These are phyloP conservation scores for Melikaiella ostensackeni DNA, from an alignment of 2,888 invertebrate species.

Conservation along the genomic window DNA sequence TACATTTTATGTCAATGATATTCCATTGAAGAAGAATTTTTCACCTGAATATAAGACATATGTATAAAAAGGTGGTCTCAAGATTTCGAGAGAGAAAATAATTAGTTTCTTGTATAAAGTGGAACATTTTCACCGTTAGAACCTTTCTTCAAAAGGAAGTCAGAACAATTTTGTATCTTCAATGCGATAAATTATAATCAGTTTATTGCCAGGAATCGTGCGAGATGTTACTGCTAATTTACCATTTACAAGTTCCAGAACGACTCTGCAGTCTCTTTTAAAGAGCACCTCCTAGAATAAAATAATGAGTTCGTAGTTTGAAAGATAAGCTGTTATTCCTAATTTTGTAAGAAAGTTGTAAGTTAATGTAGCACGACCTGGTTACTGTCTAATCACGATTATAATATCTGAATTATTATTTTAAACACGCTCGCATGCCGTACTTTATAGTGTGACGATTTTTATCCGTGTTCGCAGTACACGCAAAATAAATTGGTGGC, in stretches of 20 bases:
- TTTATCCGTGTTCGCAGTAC: background rate
- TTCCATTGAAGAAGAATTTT: too few species aligned
- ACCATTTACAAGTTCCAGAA: constrained; percentile 10
- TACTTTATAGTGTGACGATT: background rate
- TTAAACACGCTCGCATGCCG: background rate
- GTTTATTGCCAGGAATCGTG: constrained; percentile 8
- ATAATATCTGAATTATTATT: constrained; percentile 4
- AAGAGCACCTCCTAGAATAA: background rate
- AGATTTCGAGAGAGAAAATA: background rate
- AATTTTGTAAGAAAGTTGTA: constrained; percentile 9
- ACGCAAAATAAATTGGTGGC: background rate
- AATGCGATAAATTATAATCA: constrained; percentile 17
- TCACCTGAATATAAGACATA: background rate
- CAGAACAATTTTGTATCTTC: background rate
- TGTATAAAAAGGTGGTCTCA: background rate
- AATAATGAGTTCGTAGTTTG: constrained; percentile 10
- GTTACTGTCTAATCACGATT: background rate
- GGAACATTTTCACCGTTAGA: constrained; percentile 33
- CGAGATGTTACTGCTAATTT: background rate
- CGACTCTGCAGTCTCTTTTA: constrained; percentile 3
- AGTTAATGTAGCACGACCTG: constrained; percentile 3
- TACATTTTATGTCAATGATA: too few species aligned
- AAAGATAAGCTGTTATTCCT: background rate
- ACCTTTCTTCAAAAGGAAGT: background rate
- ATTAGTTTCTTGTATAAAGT: constrained; percentile 13